These are phyloP conservation scores for Harpalus rufipes DNA, from an alignment of 2,888 invertebrate genomes.

Conservation along the genomic window DNA sequence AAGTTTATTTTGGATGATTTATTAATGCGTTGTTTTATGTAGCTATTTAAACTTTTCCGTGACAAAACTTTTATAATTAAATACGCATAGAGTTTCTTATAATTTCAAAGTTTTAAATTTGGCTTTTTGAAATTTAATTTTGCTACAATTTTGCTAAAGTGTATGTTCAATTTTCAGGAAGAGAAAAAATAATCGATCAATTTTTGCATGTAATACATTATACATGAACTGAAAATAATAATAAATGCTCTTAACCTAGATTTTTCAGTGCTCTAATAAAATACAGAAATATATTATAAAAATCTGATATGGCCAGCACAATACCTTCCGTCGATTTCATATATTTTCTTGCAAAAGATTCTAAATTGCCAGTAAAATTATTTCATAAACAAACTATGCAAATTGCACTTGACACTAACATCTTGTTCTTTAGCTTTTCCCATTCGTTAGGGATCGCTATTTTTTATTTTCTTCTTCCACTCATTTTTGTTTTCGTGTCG, in stretches of 20 bases:
- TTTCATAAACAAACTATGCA: no score
- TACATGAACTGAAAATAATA: neutral
- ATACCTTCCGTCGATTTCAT: no score
- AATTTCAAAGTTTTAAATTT: neutral
- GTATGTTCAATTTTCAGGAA: neutral
- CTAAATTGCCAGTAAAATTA: no score
- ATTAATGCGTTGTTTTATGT: slow-evolving; percentile 13
- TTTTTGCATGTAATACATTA: neutral
- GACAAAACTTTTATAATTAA: slow-evolving; percentile 33
- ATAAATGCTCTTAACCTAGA: neutral
- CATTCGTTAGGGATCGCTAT: no score
- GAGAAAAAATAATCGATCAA: neutral
- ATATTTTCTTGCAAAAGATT: no score
- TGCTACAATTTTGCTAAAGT: neutral
- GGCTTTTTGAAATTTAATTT: neutral
- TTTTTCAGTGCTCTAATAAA: neutral
- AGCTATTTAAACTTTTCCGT: slow-evolving; percentile 22
- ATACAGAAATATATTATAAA: no score
- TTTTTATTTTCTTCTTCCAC: no score
- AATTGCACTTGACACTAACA: no score
- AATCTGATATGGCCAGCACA: no score
- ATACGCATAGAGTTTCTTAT: slow-evolving; percentile 10
- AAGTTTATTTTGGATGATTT: slow-evolving; percentile 30
- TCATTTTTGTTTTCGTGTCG: no score
- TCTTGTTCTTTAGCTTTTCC: no score